phyloP scores from a whole-genome alignment of 2,113 vertebrate genomes.

The Orthonyx spaldingii region DNA sequence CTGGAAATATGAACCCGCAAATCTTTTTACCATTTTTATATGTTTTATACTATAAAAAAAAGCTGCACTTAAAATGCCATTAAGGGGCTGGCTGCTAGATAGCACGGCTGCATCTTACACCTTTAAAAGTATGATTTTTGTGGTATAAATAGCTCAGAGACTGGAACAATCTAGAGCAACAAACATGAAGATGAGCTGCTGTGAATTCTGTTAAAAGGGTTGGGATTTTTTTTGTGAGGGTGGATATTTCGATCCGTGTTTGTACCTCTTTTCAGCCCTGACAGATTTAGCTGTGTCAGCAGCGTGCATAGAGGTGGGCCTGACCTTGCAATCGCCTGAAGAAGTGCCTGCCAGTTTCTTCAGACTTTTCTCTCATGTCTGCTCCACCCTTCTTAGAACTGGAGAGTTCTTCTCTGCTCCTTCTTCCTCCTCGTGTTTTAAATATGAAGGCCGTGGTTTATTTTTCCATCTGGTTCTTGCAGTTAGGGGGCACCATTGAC shows the following conservation, averaged over 20 bases:
- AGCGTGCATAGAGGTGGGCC: slow-evolving; percentile 40
- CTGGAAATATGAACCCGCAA: neutral
- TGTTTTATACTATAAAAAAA: neutral
- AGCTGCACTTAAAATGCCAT: neutral
- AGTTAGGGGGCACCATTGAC: slow-evolving; percentile 47
- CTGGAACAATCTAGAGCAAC: slow-evolving; percentile 35
- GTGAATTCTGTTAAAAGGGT: neutral
- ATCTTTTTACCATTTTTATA: neutral
- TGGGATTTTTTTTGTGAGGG: neutral
- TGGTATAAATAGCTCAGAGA: slow-evolving; percentile 1
- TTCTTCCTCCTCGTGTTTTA: slow-evolving; percentile 32
- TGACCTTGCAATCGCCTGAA: slow-evolving; percentile 55
- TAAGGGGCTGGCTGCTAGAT: neutral
- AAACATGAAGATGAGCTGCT: neutral
- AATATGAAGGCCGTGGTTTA: slow-evolving; percentile 25
- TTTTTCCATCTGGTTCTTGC: slow-evolving; percentile 22
- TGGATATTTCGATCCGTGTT: neutral
- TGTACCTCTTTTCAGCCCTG: slow-evolving; percentile 16
- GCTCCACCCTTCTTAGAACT: slow-evolving; percentile 22
- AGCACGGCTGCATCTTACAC: neutral
- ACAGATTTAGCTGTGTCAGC: slow-evolving; percentile 47
- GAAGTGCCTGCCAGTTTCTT: slow-evolving; percentile 33
- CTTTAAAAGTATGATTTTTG: neutral
- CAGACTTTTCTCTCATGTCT: slow-evolving; percentile 39
- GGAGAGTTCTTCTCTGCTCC: neutral